Conservation (phyloP, 2,888 invertebrate species). For the Zygothrica quintamaculata region DNA sequence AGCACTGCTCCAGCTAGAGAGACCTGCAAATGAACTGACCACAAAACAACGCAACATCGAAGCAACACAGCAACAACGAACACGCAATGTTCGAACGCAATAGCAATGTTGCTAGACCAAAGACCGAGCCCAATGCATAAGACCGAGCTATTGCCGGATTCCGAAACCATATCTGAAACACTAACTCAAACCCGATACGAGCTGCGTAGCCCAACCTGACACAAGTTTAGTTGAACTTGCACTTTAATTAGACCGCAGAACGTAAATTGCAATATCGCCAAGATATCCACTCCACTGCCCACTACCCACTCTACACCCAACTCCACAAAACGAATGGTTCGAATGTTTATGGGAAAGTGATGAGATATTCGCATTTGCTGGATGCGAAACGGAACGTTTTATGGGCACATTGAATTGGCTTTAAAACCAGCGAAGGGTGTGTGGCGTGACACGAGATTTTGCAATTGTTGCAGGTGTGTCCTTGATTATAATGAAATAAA, state of each 20-base stretch:
- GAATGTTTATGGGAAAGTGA: constrained; percentile 78
- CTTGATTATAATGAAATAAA: no score
- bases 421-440: neutral
- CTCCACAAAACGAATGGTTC: constrained; percentile 30
- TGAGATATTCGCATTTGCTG: constrained; percentile 61
- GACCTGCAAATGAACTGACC: constrained; percentile 70
- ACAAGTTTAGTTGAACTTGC: constrained; percentile 75
- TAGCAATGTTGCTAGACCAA: constrained; percentile 23
- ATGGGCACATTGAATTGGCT: constrained; percentile 4
- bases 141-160: neutral
- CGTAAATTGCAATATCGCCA: constrained; percentile 78
- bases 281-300: constrained; percentile 6
- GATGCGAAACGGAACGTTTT: constrained; percentile 13
- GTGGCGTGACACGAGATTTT: neutral
- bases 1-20: constrained; percentile 28
- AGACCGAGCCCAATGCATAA: constrained; percentile 6
- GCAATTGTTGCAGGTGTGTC: no score
- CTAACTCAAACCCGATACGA: constrained; percentile 4
- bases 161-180: neutral
- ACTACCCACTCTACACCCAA: neutral
- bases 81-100: constrained; percentile 64
- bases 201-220: constrained; percentile 45
- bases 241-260: constrained; percentile 79
- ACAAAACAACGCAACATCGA: no score
- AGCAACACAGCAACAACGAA: no score